Conservation (phyloP, 2,888 invertebrate genomes). For the Polyommatus iphigenia region DNA sequence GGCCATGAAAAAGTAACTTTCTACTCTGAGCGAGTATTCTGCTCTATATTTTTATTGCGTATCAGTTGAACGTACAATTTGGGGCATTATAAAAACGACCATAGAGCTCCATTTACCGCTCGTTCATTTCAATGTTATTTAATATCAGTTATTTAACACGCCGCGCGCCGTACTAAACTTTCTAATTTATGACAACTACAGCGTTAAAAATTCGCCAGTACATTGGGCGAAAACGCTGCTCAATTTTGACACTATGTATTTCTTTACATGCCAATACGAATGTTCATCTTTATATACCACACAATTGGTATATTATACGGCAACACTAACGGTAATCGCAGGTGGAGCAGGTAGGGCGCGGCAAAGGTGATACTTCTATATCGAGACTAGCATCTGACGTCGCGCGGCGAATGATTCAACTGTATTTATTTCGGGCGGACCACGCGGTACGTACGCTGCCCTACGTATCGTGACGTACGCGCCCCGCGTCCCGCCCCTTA, state of each 20-base stretch:
- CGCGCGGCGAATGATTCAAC: conserved; percentile 29
- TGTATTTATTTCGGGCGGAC: conserved; percentile 26
- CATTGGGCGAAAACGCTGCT: not conserved
- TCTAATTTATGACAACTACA: conserved; percentile 24
- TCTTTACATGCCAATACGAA: not conserved
- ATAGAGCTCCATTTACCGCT: not conserved
- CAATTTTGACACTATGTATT: not conserved
- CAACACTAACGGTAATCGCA: conserved; percentile 17
- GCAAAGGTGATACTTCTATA: conserved; percentile 24
- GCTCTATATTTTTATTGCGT: not conserved
- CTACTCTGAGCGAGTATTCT: not conserved
- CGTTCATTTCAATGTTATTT: conserved; percentile 11
- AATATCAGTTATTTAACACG: conserved; percentile 19
- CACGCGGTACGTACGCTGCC: conserved; percentile 25
- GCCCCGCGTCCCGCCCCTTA: not conserved
- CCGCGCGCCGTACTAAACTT: conserved; percentile 14
- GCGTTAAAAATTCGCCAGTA: not conserved
- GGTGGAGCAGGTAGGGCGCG: conserved; percentile 8
- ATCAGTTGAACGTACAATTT: not conserved
- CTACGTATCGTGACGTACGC: conserved; percentile 23
- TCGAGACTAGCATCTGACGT: conserved; percentile 3
- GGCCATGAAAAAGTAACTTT: conserved; percentile 16
- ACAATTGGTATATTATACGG: not conserved
- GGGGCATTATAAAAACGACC: not conserved
- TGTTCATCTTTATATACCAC: not conserved